phyloP scores from a whole-genome alignment of 2,797 vertebrate genomes.

The Aldrovandia affinis region DNA sequence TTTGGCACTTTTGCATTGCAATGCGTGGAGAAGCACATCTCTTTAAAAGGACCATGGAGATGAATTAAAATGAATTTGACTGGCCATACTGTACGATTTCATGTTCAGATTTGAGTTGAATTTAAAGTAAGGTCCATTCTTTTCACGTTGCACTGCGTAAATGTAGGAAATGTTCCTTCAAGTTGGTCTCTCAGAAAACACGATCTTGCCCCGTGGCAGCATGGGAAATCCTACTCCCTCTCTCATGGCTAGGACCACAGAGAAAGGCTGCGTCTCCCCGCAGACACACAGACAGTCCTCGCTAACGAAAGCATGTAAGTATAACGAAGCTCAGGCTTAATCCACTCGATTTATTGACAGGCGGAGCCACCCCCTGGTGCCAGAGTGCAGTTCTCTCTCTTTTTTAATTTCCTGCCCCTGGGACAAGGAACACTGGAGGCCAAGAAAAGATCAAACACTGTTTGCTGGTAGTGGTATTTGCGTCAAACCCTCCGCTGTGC shows the following conservation, averaged over 20 bases:
- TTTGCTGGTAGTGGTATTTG: neutral
- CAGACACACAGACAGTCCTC: neutral
- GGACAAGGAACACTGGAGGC: conserved; percentile 1
- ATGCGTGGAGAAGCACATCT: neutral
- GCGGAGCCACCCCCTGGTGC: neutral
- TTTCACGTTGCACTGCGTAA: neutral
- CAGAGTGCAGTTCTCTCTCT: neutral
- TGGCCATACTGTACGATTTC: neutral
- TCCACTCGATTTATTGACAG: conserved; percentile 17
- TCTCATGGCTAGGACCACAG: neutral
- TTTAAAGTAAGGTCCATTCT: neutral
- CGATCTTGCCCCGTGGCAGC: neutral
- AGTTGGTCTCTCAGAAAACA: conserved; percentile 2
- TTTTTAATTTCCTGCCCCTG: neutral
- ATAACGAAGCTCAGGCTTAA: conserved; percentile 21
- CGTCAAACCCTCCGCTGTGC: neutral
- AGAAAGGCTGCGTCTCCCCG: neutral
- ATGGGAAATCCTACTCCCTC: neutral
- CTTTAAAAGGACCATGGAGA: neutral
- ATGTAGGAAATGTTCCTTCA: conserved; percentile 19
- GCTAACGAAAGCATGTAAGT: neutral
- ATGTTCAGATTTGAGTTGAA: neutral
- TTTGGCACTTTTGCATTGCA: neutral
- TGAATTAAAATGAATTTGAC: neutral
- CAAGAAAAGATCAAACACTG: neutral